Percentiles rank a stretch among this genome's conserved stretches.
These are phyloP conservation scores for Uropetala carovei DNA, from an alignment of 2,888 invertebrate genomes.

Conservation along the genomic window DNA sequence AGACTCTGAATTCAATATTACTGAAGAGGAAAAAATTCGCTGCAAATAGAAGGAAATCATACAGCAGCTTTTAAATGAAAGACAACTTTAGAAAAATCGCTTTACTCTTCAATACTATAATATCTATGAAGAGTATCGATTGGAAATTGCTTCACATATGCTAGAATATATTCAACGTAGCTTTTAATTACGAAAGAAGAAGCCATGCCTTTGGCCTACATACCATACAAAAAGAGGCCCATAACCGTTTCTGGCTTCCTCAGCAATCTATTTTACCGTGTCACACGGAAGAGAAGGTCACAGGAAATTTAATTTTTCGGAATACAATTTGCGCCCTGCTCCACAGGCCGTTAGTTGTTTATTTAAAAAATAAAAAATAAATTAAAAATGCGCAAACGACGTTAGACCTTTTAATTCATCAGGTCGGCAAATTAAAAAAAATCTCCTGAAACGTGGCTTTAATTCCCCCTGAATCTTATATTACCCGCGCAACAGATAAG, in stretches of 20 bases:
- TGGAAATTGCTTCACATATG: not conserved
- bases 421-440: too few species aligned
- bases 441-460: too few species aligned
- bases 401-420: too few species aligned
- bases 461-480: not conserved
- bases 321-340: not conserved
- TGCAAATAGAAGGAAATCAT: too few species aligned
- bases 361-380: not conserved
- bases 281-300: not conserved
- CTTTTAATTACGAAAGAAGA: conserved; percentile 16
- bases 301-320: conserved; percentile 3
- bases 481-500: not conserved
- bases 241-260: not conserved
- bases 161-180: not conserved
- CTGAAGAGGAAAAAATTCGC: too few species aligned
- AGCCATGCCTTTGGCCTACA: conserved; percentile 13
- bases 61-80: too few species aligned
- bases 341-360: not conserved
- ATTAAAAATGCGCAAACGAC: too few species aligned
- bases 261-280: not conserved
- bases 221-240: not conserved
- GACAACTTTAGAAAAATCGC: too few species aligned
- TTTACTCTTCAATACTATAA: too few species aligned
- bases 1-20: too few species aligned
- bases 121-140: not conserved